Evolutionary conservation across 2,888 invertebrate species (phyloP).

Genomic region (Dioctria rufipes): DNA sequence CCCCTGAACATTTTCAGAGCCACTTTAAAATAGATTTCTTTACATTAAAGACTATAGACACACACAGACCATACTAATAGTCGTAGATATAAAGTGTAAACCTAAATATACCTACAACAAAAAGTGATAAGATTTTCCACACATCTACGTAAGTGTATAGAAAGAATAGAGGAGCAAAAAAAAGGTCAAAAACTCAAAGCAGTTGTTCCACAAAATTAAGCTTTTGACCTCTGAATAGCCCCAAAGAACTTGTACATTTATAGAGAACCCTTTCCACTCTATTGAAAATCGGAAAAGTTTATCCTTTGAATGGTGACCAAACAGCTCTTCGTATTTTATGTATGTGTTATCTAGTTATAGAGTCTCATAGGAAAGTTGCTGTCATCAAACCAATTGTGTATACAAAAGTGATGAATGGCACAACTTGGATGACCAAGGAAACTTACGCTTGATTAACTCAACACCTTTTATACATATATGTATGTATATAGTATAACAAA

Average conservation of each 20-base stretch:
- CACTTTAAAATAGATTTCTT: too few relatives aligned
- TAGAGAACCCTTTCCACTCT: constrained; percentile 37
- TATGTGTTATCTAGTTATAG: constrained; percentile 14
- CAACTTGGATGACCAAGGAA: constrained; percentile 21
- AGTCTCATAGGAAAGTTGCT: constrained; percentile 18
- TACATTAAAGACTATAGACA: too few relatives aligned
- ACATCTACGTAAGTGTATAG: not conserved
- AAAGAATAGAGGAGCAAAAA: not conserved
- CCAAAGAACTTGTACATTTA: constrained; percentile 36
- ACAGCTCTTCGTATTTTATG: not conserved
- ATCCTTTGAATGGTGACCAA: constrained; percentile 31
- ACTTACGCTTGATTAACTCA: constrained; percentile 31
- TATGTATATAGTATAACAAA: too few relatives aligned
- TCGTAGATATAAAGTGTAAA: too few relatives aligned
- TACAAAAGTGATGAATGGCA: constrained; percentile 53
- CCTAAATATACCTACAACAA: not conserved
- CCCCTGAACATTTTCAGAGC: too few relatives aligned
- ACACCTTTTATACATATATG: not conserved
- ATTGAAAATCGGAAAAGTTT: constrained; percentile 40
- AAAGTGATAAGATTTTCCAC: not conserved
- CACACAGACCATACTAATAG: too few relatives aligned
- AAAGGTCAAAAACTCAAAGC: constrained; percentile 24
- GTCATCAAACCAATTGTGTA: constrained; percentile 51
- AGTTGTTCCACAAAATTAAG: constrained; percentile 47
- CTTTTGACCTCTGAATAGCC: constrained; percentile 49